These are phyloP conservation scores for Allobates femoralis DNA, from an alignment of 2,797 vertebrate genomes.

Conservation along the genomic window DNA sequence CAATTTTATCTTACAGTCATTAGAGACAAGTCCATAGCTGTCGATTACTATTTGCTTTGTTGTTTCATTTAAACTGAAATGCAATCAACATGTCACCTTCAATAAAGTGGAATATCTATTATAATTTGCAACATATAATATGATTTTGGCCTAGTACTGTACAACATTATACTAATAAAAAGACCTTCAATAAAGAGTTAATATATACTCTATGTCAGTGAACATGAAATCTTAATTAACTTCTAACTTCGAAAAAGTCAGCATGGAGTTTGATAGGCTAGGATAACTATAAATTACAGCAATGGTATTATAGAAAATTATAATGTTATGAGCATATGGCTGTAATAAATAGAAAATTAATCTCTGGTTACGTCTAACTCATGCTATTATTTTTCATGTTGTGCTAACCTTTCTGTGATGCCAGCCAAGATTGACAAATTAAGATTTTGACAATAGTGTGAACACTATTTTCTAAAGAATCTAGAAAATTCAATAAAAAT, in stretches of 20 bases:
- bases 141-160: conserved; percentile 42
- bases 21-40: conserved; percentile 35
- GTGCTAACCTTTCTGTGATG: too few species aligned
- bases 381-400: too few species aligned
- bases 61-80: conserved; percentile 53
- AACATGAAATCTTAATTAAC: not conserved
- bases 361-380: too few species aligned
- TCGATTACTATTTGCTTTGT: conserved; percentile 55
- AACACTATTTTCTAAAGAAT: too few species aligned
- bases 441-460: too few species aligned
- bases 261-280: not conserved
- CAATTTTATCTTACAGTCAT: conserved; percentile 42
- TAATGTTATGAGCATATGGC: too few species aligned
- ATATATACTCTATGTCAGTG: not conserved
- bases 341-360: too few species aligned
- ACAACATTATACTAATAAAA: not conserved
- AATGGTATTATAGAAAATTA: not conserved
- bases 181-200: conserved; percentile 27
- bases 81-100: conserved; percentile 55
- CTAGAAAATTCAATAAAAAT: too few species aligned
- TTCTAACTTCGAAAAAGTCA: not conserved
- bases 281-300: not conserved
- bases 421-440: too few species aligned
- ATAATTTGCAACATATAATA: conserved; percentile 33
- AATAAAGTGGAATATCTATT: conserved; percentile 36